phyloP scores from a whole-genome alignment of 2,797 vertebrate genomes.

The Carduelis carduelis region DNA sequence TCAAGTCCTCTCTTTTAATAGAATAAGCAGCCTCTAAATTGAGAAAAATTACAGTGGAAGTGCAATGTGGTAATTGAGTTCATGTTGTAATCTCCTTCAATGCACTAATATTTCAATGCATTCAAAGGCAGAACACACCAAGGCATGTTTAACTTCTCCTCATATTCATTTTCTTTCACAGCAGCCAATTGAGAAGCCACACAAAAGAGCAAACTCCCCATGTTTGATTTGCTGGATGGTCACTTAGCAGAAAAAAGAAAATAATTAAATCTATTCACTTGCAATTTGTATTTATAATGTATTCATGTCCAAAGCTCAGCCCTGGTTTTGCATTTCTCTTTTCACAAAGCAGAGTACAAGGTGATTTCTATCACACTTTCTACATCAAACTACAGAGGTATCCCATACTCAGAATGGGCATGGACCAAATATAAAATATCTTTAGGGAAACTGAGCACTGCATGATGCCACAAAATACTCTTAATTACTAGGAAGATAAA shows the following conservation, averaged over 20 bases:
- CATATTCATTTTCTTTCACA: not conserved
- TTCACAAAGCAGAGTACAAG: not conserved
- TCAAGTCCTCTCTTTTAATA: conserved; percentile 14
- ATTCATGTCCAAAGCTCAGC: not conserved
- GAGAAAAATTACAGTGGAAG: conserved; percentile 45
- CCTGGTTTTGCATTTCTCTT: not conserved
- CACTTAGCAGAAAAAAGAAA: not conserved
- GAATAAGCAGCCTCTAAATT: conserved; percentile 40
- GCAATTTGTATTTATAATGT: not conserved
- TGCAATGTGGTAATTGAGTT: conserved; percentile 27
- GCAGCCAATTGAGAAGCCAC: not conserved
- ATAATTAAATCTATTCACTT: not conserved
- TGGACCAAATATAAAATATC: fast-evolving
- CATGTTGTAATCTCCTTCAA: conserved; percentile 8
- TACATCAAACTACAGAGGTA: not conserved
- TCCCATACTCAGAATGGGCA: not conserved
- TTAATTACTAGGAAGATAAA: not conserved
- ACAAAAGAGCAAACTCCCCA: not conserved
- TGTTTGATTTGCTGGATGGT: not conserved
- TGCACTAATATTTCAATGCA: not conserved
- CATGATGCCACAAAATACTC: not conserved
- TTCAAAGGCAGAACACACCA: not conserved
- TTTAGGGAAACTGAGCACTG: not conserved
- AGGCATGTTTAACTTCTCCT: not conserved
- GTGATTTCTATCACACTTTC: not conserved